Base-by-base conservation (phyloP, 2,797 vertebrate genomes). In the Hydrocynus forskahlii region DNA sequence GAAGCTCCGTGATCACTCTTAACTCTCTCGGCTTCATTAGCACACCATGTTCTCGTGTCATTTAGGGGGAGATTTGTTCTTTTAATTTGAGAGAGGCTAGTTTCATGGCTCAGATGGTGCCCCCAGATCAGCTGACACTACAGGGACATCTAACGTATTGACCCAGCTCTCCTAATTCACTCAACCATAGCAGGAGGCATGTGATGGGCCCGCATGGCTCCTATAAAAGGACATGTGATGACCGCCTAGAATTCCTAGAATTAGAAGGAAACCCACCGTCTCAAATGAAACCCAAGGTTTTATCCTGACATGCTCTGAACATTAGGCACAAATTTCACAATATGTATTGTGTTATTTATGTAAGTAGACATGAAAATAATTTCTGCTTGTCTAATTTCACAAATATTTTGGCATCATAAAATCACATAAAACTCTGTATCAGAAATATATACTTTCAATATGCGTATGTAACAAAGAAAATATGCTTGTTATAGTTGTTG, bases 31-130 rank as follows among this genome's bases (percentile, higher is more conserved):
- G 67, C 83, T 85, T 86, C 83, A 88, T 89, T 84, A 89, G 83
- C 48, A 69, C 86, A 91, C 89, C 84, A 86, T 88, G 89, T 85
- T 70, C 83, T 52, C 5, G 0, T 59, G 85, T 90, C 88, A 86
- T 87, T 78, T 89, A 80, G 40, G 38, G n/a, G 73, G 82, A 21
- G 68, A 63, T 83, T 50, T 48, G 25, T 43, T 62, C 85, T 76
- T 71, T 78, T 89, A 87, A 88, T 86, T 74, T 59, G 23, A 87
- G 83, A 67, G 78, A 57, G 83, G 40, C 13, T 73, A 76, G 62
- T 66, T 86, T 86, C 80, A 83, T 85, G 75, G 79, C 75, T 78
- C 75, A 75, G 75, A 59, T 83, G 59, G 64, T 75, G 54, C 75
- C 64, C 68, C 48, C 19, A 13, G 21, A 72, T 84, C 70, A 78